Base-by-base conservation (phyloP, 2,113 vertebrate species). In the Elachura formosa region DNA sequence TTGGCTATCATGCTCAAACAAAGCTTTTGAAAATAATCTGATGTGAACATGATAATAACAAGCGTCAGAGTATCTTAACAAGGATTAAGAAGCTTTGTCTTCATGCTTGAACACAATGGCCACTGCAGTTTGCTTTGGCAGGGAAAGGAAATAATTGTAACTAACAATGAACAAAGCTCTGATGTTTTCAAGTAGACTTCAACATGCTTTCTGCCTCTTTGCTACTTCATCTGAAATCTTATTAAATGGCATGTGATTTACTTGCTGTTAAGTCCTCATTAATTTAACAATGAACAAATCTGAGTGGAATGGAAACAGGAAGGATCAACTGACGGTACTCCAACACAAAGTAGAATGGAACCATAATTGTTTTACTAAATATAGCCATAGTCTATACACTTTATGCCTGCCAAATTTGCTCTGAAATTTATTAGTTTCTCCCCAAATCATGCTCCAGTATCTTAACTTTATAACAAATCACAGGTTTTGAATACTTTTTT, bases 211-310 rank as follows among this genome's bases (percentile, higher is more conserved):
- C 61, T 90, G 55, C 34, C 19, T 88, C 83, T 94, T 80, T 48
- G n/a, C 56, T 86, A 18, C 64, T 86, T 89, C 78, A 89, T 89
- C 40, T 69, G 81, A 91, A 96, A 91, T 62, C 73, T 93, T 92
- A 87, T 77, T 90, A 89, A 92, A 86, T 79, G 25, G 49, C 83
- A 84, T 49, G 68, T 87, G 90, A 90, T 78, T 93, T 89, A 43
- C 43, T 87, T 94, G 73, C 77, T 52, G 14, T 81, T 81, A 93
- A 92, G 62, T 67, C 73, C 64, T 89, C 36, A 29, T 94, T 91
- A 81, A 81, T 93, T 84, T 89, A 94, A 93, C 74, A 90, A 94
- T 89, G 74, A 91, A 59, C 89, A 92, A 93, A 93, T 88, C 36
- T 61, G 88, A 95, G 59, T 41, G 68, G 41, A 94, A 80, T 84